Evolutionary conservation across 2,113 vertebrate genomes (phyloP).

Genomic region (Panurus biarmicus): DNA sequence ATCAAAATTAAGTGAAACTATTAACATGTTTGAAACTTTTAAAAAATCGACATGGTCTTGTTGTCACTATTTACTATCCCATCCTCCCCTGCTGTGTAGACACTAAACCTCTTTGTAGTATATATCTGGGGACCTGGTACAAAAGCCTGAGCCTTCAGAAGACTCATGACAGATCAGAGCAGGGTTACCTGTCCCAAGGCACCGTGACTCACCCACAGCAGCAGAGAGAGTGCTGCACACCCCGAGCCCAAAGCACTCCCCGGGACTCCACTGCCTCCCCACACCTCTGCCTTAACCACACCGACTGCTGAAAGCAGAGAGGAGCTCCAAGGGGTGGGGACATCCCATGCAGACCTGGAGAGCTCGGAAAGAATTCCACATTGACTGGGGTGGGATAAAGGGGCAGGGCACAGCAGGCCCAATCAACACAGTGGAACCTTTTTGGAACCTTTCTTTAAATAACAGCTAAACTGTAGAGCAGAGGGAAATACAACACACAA

Average conservation of each 20-base stretch:
- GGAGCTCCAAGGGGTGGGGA: not conserved
- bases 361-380: not conserved
- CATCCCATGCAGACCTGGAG: not conserved
- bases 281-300: not conserved
- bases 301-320: not conserved
- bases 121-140: accelerated
- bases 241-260: not conserved
- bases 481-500: not conserved
- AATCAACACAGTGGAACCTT: accelerated
- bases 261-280: not conserved
- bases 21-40: not conserved
- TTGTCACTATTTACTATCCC: not conserved
- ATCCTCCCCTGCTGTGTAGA: not conserved
- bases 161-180: not conserved
- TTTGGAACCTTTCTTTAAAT: not conserved
- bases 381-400: not conserved
- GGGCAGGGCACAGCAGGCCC: not conserved
- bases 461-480: not conserved
- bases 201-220: not conserved
- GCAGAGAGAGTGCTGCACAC: not conserved
- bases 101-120: not conserved
- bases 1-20: not conserved
- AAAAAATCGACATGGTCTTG: not conserved
- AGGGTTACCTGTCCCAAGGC: not conserved
- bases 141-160: not conserved